Evolutionary conservation across 2,113 vertebrate species (phyloP), one percentile per base, ranked within the genome.

Genomic region (Perccottus glenii): DNA sequence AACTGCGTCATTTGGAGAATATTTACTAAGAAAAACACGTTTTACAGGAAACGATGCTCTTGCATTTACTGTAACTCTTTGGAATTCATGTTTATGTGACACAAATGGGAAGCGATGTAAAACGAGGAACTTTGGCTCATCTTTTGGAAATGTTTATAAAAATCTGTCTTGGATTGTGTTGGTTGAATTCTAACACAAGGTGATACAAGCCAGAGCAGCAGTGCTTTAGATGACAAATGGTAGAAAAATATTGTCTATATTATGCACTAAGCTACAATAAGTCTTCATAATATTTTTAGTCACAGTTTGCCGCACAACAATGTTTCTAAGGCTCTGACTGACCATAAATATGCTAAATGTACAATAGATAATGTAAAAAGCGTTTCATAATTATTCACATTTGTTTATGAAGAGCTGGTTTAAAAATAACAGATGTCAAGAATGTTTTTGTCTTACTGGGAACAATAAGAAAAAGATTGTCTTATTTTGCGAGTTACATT

Each of bases 21-120:
- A 62, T 64, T 46, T 15, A 44, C 42, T 47, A 7, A 40, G 35
- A 80, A 69, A 55, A 60, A 27, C n/a, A 62, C 60, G 64, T 71
- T 78, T 71, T 47, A 44, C 40, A 55, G 61, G 65, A 73, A 65
- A 74, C 51, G 32, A 32, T 15, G 36, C 55, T 78, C 50, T 12
- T 40, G 6, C 11, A 15, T 82, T 78, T 57, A 9, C 38, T 45
- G 51, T 59, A 44, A 65, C 35, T 52, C 50, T 40, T 60, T 27
- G 72, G 43, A 80, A 73, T 62, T 35, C n/a, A 27, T 71, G 67
- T 85, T 82, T 78, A 75, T 7, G 5, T n/a, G 67, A 75, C 69
- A 59, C 57, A 53, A 77, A 62, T 45, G 61, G 16, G 40, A 43
- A 58, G 12, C 56, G 27, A 78, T 75, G 56, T 63, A 64, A 77